Percentiles rank a stretch among this genome's conserved stretches.
Evolutionary conservation across 2,113 vertebrate species (phyloP).

Genomic region (Pycnonotus jocosus): DNA sequence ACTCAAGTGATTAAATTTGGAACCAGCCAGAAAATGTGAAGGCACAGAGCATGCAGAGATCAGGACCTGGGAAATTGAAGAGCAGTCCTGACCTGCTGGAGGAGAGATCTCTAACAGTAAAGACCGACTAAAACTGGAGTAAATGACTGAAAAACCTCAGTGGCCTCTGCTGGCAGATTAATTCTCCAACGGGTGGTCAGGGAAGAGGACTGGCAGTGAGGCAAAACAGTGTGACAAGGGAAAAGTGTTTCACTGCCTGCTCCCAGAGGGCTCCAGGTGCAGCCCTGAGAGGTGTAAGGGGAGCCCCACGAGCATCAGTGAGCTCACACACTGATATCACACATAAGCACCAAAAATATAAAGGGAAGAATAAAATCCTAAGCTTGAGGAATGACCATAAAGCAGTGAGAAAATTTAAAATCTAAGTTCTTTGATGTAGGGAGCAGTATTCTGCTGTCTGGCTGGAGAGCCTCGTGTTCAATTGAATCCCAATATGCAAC

Average conservation of each 20-base stretch:
- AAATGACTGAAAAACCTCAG: not conserved
- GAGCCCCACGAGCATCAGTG: not conserved
- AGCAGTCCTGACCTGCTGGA: not conserved
- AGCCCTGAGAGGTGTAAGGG: rapidly evolving
- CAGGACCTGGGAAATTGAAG: not conserved
- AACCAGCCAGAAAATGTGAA: not conserved
- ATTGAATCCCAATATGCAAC: not conserved
- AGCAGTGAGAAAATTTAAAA: not conserved
- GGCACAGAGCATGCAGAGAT: not conserved
- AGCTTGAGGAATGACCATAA: not conserved
- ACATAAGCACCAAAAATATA: rapidly evolving
- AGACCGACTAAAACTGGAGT: not conserved
- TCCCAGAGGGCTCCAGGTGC: not conserved
- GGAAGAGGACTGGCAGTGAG: not conserved
- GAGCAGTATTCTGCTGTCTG: not conserved
- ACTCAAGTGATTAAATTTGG: not conserved
- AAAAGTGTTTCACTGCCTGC: not conserved
- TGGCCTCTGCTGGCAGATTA: not conserved
- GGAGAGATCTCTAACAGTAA: not conserved
- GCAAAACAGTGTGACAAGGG: rapidly evolving
- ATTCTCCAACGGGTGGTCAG: not conserved
- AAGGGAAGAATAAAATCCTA: not conserved
- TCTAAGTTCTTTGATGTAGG: not conserved
- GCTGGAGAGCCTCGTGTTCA: not conserved
- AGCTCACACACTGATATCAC: not conserved